A percentile compares a stretch with the other conserved stretches of the same genome.
phyloP scores from a whole-genome alignment of 2,113 vertebrate genomes.

The Megaleporinus macrocephalus region DNA sequence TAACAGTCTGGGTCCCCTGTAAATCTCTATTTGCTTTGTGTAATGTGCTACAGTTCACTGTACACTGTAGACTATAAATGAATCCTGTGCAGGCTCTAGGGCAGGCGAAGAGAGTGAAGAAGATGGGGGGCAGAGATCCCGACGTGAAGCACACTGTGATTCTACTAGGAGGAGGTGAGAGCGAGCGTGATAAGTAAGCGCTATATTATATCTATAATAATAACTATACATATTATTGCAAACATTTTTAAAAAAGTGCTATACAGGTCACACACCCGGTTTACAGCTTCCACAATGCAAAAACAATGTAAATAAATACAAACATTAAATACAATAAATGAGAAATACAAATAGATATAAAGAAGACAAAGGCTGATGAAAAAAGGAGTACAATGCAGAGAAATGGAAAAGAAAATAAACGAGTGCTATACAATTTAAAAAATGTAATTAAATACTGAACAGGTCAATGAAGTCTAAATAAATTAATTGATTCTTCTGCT shows the following conservation, averaged over 20 bases:
- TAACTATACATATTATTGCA: too few relatives aligned
- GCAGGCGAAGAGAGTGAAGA: conserved; percentile 71
- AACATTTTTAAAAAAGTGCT: background rate
- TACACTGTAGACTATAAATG: background rate
- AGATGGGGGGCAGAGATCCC: conserved; percentile 67
- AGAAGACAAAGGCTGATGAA: too few relatives aligned
- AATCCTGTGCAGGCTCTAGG: conserved; percentile 73
- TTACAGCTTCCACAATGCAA: background rate
- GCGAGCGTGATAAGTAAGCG: background rate
- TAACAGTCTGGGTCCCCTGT: too few relatives aligned
- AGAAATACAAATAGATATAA: too few relatives aligned
- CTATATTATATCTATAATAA: background rate
- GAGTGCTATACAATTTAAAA: too few relatives aligned
- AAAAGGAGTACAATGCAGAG: too few relatives aligned
- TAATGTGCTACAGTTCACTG: background rate
- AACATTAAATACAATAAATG: background rate
- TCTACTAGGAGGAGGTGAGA: conserved; percentile 78
- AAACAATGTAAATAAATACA: background rate
- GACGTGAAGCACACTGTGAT: conserved; percentile 67
- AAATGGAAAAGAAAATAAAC: too few relatives aligned
- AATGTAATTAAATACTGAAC: too few relatives aligned
- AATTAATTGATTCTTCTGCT: too few relatives aligned
- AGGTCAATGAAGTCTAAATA: too few relatives aligned
- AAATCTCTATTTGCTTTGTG: too few relatives aligned
- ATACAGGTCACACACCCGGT: background rate